A percentile compares a stretch with the other conserved stretches of the same genome.
Conservation (phyloP, 2,888 invertebrate species). For the Caenorhabditis angaria region DNA sequence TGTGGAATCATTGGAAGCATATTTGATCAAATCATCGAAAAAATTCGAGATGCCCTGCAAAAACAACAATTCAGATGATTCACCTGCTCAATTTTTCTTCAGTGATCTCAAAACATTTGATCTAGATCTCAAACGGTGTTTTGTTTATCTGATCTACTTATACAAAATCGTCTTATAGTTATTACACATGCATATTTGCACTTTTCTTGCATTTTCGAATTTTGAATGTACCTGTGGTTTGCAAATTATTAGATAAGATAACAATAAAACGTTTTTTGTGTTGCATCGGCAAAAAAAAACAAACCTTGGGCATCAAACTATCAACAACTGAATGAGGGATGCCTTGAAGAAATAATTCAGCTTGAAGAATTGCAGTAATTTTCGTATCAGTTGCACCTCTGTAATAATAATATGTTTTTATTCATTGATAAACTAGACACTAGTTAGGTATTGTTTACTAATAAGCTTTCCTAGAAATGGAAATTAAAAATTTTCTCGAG, state of each 20-base stretch:
- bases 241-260: not conserved
- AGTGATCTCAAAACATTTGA: no score
- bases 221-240: no score
- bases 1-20: slow-evolving; percentile 41
- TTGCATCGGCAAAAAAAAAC: slow-evolving; percentile 3
- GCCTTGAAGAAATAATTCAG: slow-evolving; percentile 38
- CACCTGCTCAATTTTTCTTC: no score
- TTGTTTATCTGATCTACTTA: no score
- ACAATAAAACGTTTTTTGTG: not conserved
- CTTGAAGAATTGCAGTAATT: slow-evolving; percentile 46
- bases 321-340: slow-evolving; percentile 42
- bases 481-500: no score
- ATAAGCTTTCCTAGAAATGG: no score
- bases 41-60: slow-evolving; percentile 47
- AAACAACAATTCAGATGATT: not conserved
- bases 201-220: no score
- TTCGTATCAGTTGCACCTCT: slow-evolving; percentile 41
- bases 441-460: no score
- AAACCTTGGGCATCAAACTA: slow-evolving; percentile 44
- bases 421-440: not conserved
- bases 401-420: slow-evolving; percentile 18
- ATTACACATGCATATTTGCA: no score
- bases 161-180: no score
- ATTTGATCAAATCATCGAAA: slow-evolving; percentile 45
- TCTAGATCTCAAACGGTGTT: no score